Evolutionary conservation across 2,888 invertebrate species (phyloP), one percentile per base, ranked within the genome.

Genomic region (Pseudococcus viburni): DNA sequence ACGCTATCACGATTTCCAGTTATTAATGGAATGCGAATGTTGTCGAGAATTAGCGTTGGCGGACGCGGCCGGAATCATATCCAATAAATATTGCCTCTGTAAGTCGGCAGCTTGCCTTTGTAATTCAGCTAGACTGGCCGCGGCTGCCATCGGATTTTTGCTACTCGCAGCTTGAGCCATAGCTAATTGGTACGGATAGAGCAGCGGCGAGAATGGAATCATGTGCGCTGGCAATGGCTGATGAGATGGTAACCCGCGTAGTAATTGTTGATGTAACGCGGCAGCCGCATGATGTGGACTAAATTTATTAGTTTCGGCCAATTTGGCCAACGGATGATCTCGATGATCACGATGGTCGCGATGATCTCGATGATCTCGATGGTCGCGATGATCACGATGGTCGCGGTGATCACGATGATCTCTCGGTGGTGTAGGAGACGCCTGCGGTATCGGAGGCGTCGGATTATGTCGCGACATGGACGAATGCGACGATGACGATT

Each of bases 21-120:
- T 94, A 91, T 93, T 90, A 85, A 90, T 89, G 11, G 89, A 90
- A 86, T 90, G 90, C 68, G 88, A 55, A 51, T 85, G 73, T 33
- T 84, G 84, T 19, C 73, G 88, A 19, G 68, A 73, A 39, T 48
- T 46, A 42, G 51, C 64, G 77, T 84, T 84, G 3, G 83, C 73
- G 1, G 51, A 46, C 12, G 55, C 73, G 0, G 85, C 64, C 22
- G 97, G 97, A 91, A 98, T 97, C 97, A 99, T 98, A 92, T 99
- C 98, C 89, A 99, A 94, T 91, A 99, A 94, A 93, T 98, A 98
- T 93, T 98, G 98, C 89, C 98, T 94, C 93, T 98, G 98, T 90
- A 97, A 93, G 91, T 97, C 96, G 6, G 96, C 96, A 89, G 96
- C 96, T 90, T 93, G 93, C 90, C 96, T 94, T 92, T 96, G 97